A percentile compares a stretch with the other conserved stretches of the same genome.
These are phyloP conservation scores for Callopanchax toddi DNA, from an alignment of 2,113 vertebrate genomes.

Conservation along the genomic window DNA sequence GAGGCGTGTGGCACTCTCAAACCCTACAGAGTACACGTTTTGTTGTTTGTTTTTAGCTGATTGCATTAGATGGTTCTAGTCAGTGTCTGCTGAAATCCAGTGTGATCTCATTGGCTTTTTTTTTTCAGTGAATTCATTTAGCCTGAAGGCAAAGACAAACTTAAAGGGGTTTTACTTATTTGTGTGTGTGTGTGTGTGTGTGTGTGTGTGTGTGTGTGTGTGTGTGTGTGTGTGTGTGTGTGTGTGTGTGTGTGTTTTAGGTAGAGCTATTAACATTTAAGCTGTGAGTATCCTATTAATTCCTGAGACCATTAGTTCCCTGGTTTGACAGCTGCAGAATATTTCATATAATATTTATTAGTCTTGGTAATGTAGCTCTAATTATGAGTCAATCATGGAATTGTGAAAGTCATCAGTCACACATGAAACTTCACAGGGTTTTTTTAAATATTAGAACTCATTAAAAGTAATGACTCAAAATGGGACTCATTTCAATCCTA, in stretches of 20 bases:
- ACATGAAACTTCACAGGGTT: constrained; percentile 31
- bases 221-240: too few species aligned
- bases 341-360: constrained; percentile 43
- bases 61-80: constrained; percentile 14
- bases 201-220: too few species aligned
- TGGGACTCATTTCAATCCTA: constrained; percentile 52
- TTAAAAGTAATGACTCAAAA: constrained; percentile 68
- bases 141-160: constrained; percentile 31
- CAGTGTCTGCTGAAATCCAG: constrained; percentile 24
- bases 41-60: constrained; percentile 3
- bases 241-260: too few species aligned
- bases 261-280: constrained; percentile 18
- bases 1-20: constrained; percentile 15
- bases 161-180: constrained; percentile 19
- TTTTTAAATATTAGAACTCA: constrained; percentile 64
- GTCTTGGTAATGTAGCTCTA: constrained; percentile 44
- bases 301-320: constrained; percentile 26
- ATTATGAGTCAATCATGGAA: constrained; percentile 60
- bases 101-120: constrained; percentile 46
- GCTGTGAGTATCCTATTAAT: not conserved
- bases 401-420: constrained; percentile 52
- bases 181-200: too few species aligned
- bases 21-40: constrained; percentile 14
- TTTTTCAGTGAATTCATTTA: constrained; percentile 28
- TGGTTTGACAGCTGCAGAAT: constrained; percentile 20